A percentile compares a stretch with the other conserved stretches of the same genome.
Conservation (phyloP, 2,797 vertebrate genomes). For the Tragelaphus oryx region DNA sequence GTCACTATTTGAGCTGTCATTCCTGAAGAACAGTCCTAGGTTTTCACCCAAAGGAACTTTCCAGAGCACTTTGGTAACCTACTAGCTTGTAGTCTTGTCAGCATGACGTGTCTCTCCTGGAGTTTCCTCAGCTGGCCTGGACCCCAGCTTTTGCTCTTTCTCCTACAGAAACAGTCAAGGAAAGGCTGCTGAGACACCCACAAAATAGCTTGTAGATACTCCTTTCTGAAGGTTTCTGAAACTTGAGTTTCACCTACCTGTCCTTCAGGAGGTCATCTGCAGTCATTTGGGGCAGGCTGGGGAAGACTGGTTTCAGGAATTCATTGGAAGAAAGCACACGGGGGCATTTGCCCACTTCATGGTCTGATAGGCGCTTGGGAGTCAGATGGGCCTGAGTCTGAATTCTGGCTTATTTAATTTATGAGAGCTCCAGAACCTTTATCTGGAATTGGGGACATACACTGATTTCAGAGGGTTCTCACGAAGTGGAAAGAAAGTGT, state of each 20-base stretch:
- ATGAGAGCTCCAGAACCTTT: background rate
- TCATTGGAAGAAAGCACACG: background rate
- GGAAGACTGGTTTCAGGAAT: background rate
- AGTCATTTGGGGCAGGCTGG: background rate
- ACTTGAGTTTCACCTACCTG: background rate
- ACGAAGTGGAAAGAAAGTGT: background rate
- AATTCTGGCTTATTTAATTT: background rate
- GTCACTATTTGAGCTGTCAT: background rate
- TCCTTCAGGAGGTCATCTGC: background rate
- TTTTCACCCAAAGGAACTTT: background rate
- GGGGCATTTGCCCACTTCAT: background rate
- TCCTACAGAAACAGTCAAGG: background rate
- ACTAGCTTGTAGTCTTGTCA: background rate
- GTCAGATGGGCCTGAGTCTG: background rate
- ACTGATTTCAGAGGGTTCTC: background rate
- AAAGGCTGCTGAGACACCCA: background rate
- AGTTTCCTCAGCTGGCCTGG: background rate
- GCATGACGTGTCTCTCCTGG: background rate
- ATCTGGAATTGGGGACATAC: background rate
- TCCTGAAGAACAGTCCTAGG: background rate
- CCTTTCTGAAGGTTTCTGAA: background rate
- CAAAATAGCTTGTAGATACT: background rate
- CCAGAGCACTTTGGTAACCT: background rate
- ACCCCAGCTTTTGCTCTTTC: background rate
- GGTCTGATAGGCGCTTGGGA: background rate